These are phyloP conservation scores for Actinernus sp. DNA, from an alignment of 92 coral and sea anemone genomes.

Conservation along the genomic window DNA sequence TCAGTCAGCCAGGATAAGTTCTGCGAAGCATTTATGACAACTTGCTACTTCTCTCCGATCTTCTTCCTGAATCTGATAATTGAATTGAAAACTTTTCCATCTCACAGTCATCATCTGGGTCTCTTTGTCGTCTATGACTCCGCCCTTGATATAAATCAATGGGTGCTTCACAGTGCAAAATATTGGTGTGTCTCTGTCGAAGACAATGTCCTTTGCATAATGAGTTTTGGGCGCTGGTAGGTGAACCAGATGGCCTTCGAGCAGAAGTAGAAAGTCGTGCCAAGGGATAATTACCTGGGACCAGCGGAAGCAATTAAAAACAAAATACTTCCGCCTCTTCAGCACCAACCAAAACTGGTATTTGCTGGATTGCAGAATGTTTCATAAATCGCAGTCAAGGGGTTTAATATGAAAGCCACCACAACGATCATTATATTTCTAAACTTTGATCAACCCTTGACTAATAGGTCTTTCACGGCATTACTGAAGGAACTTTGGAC, in stretches of 20 bases:
- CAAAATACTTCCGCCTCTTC: constrained; percentile 55
- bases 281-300: constrained; percentile 31
- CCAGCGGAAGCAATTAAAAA: constrained; percentile 58
- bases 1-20: not conserved
- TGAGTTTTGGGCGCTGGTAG: constrained; percentile 59
- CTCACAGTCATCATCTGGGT: constrained; percentile 70
- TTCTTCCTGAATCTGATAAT: constrained; percentile 6
- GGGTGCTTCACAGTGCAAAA: constrained; percentile 46
- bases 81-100: constrained; percentile 43
- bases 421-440: constrained; percentile 51
- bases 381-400: constrained; percentile 25
- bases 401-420: constrained; percentile 35
- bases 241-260: constrained; percentile 54
- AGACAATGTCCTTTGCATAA: constrained; percentile 44
- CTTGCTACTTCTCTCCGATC: constrained; percentile 21
- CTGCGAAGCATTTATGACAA: constrained; percentile 48
- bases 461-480: constrained; percentile 32
- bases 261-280: constrained; percentile 62
- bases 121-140: constrained; percentile 35
- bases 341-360: constrained; percentile 47
- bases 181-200: constrained; percentile 50
- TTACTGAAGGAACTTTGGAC: constrained; percentile 4
- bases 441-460: constrained; percentile 52
- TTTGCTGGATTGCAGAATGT: constrained; percentile 47
- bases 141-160: constrained; percentile 20